Evolutionary conservation across 2,797 vertebrate species (phyloP), one percentile per base, ranked within the genome.

Genomic region (Neosilurus mollespiculum): DNA sequence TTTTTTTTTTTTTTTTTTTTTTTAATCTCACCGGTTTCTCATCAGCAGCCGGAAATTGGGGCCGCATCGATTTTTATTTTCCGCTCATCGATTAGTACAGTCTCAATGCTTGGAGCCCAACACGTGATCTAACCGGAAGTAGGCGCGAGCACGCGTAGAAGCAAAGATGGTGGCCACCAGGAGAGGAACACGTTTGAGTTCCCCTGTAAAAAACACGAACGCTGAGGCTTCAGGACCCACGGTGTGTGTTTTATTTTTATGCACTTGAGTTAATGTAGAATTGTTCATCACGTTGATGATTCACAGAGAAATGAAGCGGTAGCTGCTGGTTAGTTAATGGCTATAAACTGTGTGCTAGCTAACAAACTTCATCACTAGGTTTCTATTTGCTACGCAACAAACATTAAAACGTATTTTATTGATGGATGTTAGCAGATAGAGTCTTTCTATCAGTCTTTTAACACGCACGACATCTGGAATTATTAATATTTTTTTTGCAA

Each of bases 101-200:
- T 80, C 87, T 89, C 3, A 22, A 9, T 26, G 43, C 4, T 24
- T 0, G 2, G 12, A n/a, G 22, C 8, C 8, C 4, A 11, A 69
- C 43, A 26, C 20, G 37, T 69, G n/a, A 12, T 4, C 14, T 30
- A 30, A 1, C 87, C 92, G 93, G 92, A 93, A 93, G 89, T 83
- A 78, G 81, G 1, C 7, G 20, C 4, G n/a, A 20, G 2, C 70
- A 64, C 22, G 43, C 26, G 2, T 51, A 54, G 24, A 69, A 56
- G 73, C 90, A 95, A 95, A 95, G 88, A 95, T 95, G 95, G 95
- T 95, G 91, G 92, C 91, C n/a, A 95, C 95, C 86, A 93, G 94
- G 80, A 94, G 94, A 88, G 92, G 91, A 82, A 86, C 85, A 0
- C 90, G 90, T 81, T 91, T 88, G 83, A 73, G 6, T 58, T 89